Conservation (phyloP, 2,888 invertebrate species). For the Geophilus truncorum region DNA sequence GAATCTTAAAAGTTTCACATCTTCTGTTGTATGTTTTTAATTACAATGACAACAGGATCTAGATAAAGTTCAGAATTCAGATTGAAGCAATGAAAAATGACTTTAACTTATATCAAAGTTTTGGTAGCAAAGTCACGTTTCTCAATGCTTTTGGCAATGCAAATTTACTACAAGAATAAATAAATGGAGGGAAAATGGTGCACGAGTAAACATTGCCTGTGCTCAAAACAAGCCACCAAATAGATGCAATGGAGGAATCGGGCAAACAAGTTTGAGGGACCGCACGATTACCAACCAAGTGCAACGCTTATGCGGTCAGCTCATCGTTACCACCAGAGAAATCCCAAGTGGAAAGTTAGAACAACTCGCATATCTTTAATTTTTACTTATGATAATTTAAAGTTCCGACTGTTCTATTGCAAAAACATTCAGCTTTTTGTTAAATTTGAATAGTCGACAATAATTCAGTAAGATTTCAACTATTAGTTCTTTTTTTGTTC, state of each 20-base stretch:
- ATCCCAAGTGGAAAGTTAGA: background rate
- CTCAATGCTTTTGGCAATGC: background rate
- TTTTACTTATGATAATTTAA: too few species aligned
- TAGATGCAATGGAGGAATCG: background rate
- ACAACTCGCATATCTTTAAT: background rate
- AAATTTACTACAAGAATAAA: background rate
- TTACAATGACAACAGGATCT: too few species aligned
- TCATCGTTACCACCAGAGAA: background rate
- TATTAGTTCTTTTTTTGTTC: background rate
- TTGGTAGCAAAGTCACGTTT: background rate
- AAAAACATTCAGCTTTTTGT: too few species aligned
- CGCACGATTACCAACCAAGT: background rate
- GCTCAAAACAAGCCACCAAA: background rate
- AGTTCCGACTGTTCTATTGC: too few species aligned
- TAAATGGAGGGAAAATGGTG: background rate
- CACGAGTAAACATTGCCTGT: background rate
- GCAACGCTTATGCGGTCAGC: slow-evolving; percentile 1
- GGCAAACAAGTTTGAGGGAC: slow-evolving; percentile 4
- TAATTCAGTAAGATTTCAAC: background rate
- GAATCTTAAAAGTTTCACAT: too few species aligned
- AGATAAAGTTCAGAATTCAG: too few species aligned
- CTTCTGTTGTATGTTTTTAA: too few species aligned
- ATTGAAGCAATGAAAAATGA: too few species aligned
- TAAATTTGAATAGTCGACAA: too few species aligned
- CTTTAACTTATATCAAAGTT: too few species aligned